These are phyloP conservation scores for Phocides pigmalion DNA, from an alignment of 1,140 invertebrate genomes.

Conservation along the genomic window DNA sequence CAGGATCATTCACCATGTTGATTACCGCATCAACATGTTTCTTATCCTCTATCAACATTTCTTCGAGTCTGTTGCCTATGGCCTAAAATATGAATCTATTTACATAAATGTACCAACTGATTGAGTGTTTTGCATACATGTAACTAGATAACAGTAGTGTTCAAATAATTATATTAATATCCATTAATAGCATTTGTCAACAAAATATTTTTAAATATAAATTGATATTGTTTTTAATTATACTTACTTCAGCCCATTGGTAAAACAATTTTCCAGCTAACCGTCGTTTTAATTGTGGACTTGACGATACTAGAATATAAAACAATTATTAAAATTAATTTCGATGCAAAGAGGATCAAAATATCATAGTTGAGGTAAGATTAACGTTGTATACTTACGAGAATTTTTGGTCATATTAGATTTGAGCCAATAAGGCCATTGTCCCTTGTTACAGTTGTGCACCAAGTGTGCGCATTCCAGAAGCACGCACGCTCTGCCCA, in stretches of 20 bases:
- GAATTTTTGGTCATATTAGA: slow-evolving; percentile 68
- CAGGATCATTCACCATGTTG: slow-evolving; percentile 90
- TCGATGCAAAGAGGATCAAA: too few relatives aligned
- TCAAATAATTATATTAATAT: too few relatives aligned
- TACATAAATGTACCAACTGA: background rate
- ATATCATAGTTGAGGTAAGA: too few relatives aligned
- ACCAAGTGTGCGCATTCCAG: slow-evolving; percentile 98
- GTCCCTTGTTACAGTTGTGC: slow-evolving; percentile 98
- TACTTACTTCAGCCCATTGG: slow-evolving; percentile 95
- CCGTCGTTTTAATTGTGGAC: slow-evolving; percentile 81
- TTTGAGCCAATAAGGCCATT: slow-evolving; percentile 91
- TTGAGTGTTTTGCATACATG: background rate
- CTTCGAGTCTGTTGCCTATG: slow-evolving; percentile 94
- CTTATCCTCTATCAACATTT: slow-evolving; percentile 90
- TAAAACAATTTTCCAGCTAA: slow-evolving; percentile 98
- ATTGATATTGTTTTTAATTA: background rate
- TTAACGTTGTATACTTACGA: slow-evolving; percentile 45
- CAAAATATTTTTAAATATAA: too few relatives aligned
- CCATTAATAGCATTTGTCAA: too few relatives aligned
- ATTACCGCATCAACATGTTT: slow-evolving; percentile 88
- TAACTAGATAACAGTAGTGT: too few relatives aligned
- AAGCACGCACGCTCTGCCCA: slow-evolving; percentile 94
- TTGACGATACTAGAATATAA: slow-evolving; percentile 64
- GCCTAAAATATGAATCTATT: slow-evolving; percentile 56
- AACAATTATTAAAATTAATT: slow-evolving; percentile 11